Evolutionary conservation across 2,797 vertebrate genomes (phyloP).

Genomic region (Holocentrus rufus): DNA sequence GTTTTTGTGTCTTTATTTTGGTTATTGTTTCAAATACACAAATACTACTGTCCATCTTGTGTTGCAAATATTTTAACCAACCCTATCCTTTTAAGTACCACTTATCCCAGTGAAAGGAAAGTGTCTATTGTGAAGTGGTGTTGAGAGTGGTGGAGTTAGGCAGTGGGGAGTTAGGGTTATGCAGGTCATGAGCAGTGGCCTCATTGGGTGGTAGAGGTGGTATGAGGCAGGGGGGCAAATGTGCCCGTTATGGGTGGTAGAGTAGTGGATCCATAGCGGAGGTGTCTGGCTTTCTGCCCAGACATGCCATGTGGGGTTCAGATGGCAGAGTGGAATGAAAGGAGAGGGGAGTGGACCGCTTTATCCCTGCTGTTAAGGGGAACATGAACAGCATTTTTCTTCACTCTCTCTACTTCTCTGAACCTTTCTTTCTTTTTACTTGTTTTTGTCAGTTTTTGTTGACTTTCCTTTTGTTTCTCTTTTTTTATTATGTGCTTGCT

Average conservation of each 20-base stretch:
- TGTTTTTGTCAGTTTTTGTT: conserved; percentile 46
- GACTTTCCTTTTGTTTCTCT: conserved; percentile 24
- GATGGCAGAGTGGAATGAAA: conserved; percentile 88
- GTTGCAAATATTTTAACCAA: conserved; percentile 11
- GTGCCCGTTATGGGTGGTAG: conserved; percentile 81
- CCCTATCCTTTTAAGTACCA: conserved; percentile 1
- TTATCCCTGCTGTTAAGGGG: conserved; percentile 64
- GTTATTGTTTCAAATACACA: conserved; percentile 10
- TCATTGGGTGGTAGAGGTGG: conserved; percentile 77
- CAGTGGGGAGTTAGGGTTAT: conserved; percentile 31
- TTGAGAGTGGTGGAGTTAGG: conserved; percentile 38
- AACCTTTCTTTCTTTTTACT: conserved; percentile 38
- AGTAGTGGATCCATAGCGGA: conserved; percentile 77
- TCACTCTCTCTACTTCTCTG: conserved; percentile 29
- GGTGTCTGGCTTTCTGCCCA: conserved; percentile 85
- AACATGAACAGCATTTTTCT: conserved; percentile 55
- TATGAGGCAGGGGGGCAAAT: conserved; percentile 66
- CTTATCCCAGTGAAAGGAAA: conserved; percentile 20
- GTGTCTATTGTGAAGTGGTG: conserved; percentile 35
- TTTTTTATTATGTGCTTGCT: conserved; percentile 1
- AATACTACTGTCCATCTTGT: background rate
- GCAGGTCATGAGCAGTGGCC: conserved; percentile 67
- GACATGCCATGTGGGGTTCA: conserved; percentile 88
- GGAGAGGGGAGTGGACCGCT: conserved; percentile 68
- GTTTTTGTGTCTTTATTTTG: conserved; percentile 7